These are phyloP conservation scores for Drosophila bipectinata DNA, from an alignment of 1,140 invertebrate species.

Conservation along the genomic window DNA sequence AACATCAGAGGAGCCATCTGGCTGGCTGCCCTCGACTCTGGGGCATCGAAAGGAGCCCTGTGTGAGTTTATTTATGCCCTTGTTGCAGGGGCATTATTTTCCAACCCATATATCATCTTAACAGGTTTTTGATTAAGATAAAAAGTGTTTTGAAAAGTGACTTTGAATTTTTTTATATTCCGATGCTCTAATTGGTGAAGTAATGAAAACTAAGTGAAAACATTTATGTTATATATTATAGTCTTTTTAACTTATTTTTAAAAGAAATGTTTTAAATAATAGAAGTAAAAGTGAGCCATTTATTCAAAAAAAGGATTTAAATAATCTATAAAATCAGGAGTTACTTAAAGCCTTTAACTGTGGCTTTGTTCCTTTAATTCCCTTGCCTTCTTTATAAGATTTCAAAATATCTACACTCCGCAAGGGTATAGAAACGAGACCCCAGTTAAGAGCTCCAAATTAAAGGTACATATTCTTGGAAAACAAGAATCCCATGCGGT, in stretches of 20 bases:
- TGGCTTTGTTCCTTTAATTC: too few species aligned
- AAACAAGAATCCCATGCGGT: not conserved
- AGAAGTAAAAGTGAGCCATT: too few species aligned
- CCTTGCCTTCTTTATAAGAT: not conserved
- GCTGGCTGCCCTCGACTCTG: slow-evolving; percentile 7
- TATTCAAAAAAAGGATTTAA: too few species aligned
- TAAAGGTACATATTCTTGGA: not conserved
- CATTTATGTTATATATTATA: too few species aligned
- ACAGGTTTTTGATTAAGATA: slow-evolving; percentile 25
- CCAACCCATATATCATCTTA: slow-evolving; percentile 11
- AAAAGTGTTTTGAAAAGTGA: not conserved
- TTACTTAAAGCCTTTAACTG: too few species aligned
- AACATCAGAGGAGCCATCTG: slow-evolving; percentile 37
- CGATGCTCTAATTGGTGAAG: not conserved
- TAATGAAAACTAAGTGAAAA: not conserved
- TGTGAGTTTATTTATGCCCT: slow-evolving; percentile 57
- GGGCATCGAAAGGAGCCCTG: slow-evolving; percentile 33
- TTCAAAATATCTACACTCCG: not conserved
- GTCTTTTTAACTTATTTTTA: too few species aligned
- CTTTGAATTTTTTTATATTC: not conserved
- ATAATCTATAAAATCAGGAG: too few species aligned
- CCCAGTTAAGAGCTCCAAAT: not conserved
- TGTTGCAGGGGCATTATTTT: slow-evolving; percentile 3
- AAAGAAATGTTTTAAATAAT: too few species aligned
- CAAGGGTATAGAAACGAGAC: not conserved